A percentile compares a stretch with the other conserved stretches of the same genome.
These are phyloP conservation scores for Jaculus jaculus DNA, from an alignment of 2,113 vertebrate species.

Conservation along the genomic window DNA sequence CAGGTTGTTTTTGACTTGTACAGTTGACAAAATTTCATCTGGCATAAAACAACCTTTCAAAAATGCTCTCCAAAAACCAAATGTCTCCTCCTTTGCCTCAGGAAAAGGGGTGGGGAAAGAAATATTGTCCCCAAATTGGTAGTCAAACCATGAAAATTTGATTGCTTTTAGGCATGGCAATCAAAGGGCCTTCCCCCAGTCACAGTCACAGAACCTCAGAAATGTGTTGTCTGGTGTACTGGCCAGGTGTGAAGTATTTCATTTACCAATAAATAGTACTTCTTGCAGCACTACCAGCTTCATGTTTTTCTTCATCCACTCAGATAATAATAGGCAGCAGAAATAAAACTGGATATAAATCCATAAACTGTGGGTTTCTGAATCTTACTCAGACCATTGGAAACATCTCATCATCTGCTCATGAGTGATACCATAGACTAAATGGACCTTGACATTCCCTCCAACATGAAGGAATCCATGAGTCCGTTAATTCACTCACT, in stretches of 20 bases:
- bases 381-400: not conserved
- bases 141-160: not conserved
- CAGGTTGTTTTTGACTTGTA: slow-evolving; percentile 48
- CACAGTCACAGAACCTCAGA: not conserved
- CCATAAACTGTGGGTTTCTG: not conserved
- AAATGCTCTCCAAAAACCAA: slow-evolving; percentile 19
- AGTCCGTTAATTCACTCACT: not conserved
- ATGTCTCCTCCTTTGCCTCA: not conserved
- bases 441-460: not conserved
- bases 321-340: not conserved
- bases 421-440: not conserved
- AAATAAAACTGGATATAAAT: not conserved
- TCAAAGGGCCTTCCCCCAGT: not conserved
- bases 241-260: not conserved
- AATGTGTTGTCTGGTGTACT: not conserved
- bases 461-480: not conserved
- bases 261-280: not conserved
- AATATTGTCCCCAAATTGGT: not conserved
- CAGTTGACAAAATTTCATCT: slow-evolving; percentile 38
- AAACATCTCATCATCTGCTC: not conserved
- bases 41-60: slow-evolving; percentile 48
- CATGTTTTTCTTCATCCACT: not conserved
- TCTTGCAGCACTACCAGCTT: not conserved
- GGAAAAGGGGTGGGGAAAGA: not conserved
- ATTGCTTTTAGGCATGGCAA: not conserved